Conservation (phyloP, 2,888 invertebrate species). For the Aleiodes alternator region DNA sequence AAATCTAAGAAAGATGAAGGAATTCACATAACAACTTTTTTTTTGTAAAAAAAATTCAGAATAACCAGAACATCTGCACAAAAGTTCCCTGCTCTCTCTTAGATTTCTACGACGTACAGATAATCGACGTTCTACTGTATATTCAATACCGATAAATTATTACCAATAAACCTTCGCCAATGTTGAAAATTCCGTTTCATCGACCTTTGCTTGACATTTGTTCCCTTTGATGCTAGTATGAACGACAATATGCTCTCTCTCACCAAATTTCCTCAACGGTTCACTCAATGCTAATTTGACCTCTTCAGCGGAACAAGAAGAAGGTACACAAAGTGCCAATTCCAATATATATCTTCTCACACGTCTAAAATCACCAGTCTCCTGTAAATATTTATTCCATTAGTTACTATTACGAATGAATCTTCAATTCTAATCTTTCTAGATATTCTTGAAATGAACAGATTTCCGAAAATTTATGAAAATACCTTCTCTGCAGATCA, state of each 20-base stretch:
- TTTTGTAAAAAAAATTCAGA: too few species aligned
- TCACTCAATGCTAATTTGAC: conserved; percentile 77
- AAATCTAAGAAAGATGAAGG: too few species aligned
- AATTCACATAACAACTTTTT: too few species aligned
- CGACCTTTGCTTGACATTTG: conserved; percentile 59
- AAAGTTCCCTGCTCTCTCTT: too few species aligned
- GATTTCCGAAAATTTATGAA: too few species aligned
- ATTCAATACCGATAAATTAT: conserved; percentile 4
- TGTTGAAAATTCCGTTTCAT: conserved; percentile 54
- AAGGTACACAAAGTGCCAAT: conserved; percentile 80
- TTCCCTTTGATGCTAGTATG: conserved; percentile 56
- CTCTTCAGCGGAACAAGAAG: conserved; percentile 78
- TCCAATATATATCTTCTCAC: conserved; percentile 59
- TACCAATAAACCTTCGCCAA: conserved; percentile 60
- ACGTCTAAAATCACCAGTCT: conserved; percentile 64
- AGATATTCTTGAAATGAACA: too few species aligned
- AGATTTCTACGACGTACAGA: too few species aligned
- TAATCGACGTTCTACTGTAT: too few species aligned
- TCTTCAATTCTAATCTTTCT: too few species aligned
- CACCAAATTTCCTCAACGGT: conserved; percentile 73
- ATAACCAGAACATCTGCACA: too few species aligned
- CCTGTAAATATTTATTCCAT: conserved; percentile 50
- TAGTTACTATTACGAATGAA: background rate
- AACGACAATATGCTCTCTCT: conserved; percentile 55
- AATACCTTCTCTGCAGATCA: too few species aligned